Evolutionary conservation across 2,797 vertebrate genomes (phyloP), one percentile per base, ranked within the genome.

Genomic region (Pantherophis vulpinus): DNA sequence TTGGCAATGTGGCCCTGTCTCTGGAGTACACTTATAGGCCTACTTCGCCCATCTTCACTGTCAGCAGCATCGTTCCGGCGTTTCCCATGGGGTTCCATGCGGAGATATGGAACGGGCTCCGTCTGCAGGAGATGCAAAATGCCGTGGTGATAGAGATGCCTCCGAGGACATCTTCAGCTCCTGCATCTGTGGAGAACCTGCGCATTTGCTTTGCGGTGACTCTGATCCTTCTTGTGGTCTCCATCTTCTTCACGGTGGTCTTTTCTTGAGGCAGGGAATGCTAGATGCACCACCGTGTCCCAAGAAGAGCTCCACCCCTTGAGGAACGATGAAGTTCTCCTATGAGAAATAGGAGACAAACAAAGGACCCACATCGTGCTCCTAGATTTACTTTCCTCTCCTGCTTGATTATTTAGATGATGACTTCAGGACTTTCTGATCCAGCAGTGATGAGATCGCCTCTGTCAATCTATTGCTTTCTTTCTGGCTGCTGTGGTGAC

Each of bases 211-310:
- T 97, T 3, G 97, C 97, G 0, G 93, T 96, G 32, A 95, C 96
- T 89, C 96, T 97, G 87, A 95, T 97, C 56, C 0, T 97, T 60
- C 96, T 96, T 88, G 97, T 97, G 16, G 91, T 96, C 79, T 97
- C 94, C 5, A 93, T 97, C 83, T 97, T 97, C 94, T 97, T 97
- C 83, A 88, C 96, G 12, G 92, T 97, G 12, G 93, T 97, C 63
- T 97, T 97, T 95, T 96, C 97, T 91, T 83, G 97, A 97, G 94
- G 94, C 97, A 97, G 5, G 23, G 0, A 1, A 58, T 2, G 9
- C n/a, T 25, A 0, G 74, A 5, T 1, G 9, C 37, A 10, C 3
- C 74, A 42, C 1, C 20, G 58, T 97, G 86, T 96, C 97, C 0
- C 93, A 96, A 18, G 74, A 59, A 47, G 27, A 5, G 61, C 61